Percentiles rank a stretch among this genome's conserved stretches.
Evolutionary conservation across 2,888 invertebrate species (phyloP).

Genomic region (Trypoxylon attenuatum): DNA sequence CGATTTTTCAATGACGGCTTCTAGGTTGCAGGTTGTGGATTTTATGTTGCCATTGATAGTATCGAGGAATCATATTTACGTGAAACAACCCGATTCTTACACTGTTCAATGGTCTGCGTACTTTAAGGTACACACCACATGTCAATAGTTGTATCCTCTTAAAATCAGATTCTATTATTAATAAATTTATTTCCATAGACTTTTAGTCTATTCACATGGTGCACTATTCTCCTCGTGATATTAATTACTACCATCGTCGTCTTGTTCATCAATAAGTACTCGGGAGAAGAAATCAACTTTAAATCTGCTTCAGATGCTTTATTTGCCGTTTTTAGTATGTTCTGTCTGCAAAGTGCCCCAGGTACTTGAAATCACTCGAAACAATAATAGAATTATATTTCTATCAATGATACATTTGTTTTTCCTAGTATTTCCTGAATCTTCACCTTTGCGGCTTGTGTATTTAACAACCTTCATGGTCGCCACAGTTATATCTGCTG

Average conservation of each 20-base stretch:
- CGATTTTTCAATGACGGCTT: slow-evolving; percentile 52
- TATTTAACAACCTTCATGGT: slow-evolving; percentile 46
- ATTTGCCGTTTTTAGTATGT: not conserved
- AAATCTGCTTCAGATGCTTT: not conserved
- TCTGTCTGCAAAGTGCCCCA: not conserved
- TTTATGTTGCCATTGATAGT: slow-evolving; percentile 47
- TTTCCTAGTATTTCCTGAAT: slow-evolving; percentile 22
- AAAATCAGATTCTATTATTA: too few relatives aligned
- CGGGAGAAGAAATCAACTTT: not conserved
- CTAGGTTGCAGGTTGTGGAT: slow-evolving; percentile 44
- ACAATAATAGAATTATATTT: too few relatives aligned
- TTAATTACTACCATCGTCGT: not conserved
- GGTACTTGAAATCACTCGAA: too few relatives aligned
- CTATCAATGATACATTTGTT: not conserved
- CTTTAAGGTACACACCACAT: slow-evolving; percentile 49
- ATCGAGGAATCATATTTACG: slow-evolving; percentile 18
- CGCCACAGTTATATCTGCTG: slow-evolving; percentile 49
- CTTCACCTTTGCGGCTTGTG: slow-evolving; percentile 18
- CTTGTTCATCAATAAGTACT: not conserved
- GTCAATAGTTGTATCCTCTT: too few relatives aligned
- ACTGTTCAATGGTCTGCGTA: slow-evolving; percentile 50
- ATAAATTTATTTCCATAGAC: not conserved
- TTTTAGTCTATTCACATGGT: not conserved
- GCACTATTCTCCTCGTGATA: not conserved
- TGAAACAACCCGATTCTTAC: slow-evolving; percentile 28